These are phyloP conservation scores for Lasioglossum figueresi DNA, from an alignment of 2,888 invertebrate species.

Conservation along the genomic window DNA sequence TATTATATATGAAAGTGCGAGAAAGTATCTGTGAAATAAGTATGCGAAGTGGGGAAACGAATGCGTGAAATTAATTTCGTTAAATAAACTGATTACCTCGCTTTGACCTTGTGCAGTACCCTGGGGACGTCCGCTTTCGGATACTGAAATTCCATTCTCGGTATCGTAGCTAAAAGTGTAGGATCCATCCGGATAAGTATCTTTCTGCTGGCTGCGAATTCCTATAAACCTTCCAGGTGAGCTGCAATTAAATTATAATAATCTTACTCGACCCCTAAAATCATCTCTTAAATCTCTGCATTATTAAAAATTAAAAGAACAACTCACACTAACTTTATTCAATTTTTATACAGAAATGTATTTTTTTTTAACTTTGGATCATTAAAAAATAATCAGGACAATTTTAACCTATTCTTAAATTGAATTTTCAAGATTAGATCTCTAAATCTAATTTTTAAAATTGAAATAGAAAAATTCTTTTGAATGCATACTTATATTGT, in stretches of 20 bases:
- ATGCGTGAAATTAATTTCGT: background rate
- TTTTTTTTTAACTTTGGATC: background rate
- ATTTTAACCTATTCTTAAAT: background rate
- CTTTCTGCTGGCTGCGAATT: constrained; percentile 77
- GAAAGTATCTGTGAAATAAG: background rate
- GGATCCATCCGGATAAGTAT: constrained; percentile 78
- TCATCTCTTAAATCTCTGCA: background rate
- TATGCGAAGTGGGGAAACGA: background rate
- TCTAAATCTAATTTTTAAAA: background rate
- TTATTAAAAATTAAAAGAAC: background rate
- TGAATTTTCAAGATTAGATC: background rate
- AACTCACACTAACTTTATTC: background rate
- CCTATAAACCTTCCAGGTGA: constrained; percentile 73
- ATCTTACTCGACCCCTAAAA: background rate
- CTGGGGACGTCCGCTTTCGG: constrained; percentile 78
- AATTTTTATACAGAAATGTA: background rate
- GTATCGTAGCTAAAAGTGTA: constrained; percentile 81
- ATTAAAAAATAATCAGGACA: background rate
- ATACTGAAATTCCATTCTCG: constrained; percentile 81
- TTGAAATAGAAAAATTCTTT: background rate
- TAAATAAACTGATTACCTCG: constrained; percentile 68
- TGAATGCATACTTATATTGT: too few relatives aligned
- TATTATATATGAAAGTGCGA: background rate
- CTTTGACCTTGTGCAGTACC: constrained; percentile 72
- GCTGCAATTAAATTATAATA: constrained; percentile 13